phyloP scores from a whole-genome alignment of 2,797 vertebrate genomes.

The Moxostoma hubbsi region DNA sequence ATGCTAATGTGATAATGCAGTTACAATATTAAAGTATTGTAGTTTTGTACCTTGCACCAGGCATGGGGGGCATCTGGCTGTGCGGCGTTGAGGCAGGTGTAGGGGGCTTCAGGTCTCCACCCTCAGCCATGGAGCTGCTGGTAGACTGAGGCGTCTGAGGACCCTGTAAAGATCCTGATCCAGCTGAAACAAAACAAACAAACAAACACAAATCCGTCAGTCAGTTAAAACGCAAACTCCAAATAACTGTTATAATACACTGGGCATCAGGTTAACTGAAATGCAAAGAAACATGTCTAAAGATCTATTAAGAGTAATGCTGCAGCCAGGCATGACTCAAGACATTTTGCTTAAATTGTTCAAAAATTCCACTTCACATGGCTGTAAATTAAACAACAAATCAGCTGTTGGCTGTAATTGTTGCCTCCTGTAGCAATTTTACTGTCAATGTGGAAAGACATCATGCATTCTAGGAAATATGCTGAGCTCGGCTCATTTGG shows the following conservation, averaged over 20 bases:
- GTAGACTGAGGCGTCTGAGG: constrained; percentile 98
- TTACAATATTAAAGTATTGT: neutral
- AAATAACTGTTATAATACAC: too few species aligned
- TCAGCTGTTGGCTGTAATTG: neutral
- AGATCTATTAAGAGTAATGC: too few species aligned
- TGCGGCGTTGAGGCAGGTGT: constrained; percentile 97
- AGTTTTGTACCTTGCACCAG: constrained; percentile 87
- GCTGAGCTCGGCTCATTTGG: constrained; percentile 52
- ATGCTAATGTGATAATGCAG: too few species aligned
- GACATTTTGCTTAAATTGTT: too few species aligned
- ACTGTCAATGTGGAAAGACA: constrained; percentile 18
- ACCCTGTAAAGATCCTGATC: constrained; percentile 97
- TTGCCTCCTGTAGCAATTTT: constrained; percentile 1
- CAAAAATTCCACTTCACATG: neutral
- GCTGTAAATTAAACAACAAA: constrained; percentile 2
- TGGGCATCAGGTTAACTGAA: too few species aligned
- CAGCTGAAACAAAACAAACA: constrained; percentile 76
- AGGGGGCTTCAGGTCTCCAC: constrained; percentile 96
- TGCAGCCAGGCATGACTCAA: too few species aligned
- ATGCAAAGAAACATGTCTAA: too few species aligned
- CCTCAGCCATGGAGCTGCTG: constrained; percentile 98
- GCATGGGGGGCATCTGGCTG: constrained; percentile 93
- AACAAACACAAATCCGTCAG: neutral
- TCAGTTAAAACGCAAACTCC: neutral
- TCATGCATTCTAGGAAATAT: constrained; percentile 14